Conservation (phyloP, 2,888 invertebrate species). For the Diadromus collaris region DNA sequence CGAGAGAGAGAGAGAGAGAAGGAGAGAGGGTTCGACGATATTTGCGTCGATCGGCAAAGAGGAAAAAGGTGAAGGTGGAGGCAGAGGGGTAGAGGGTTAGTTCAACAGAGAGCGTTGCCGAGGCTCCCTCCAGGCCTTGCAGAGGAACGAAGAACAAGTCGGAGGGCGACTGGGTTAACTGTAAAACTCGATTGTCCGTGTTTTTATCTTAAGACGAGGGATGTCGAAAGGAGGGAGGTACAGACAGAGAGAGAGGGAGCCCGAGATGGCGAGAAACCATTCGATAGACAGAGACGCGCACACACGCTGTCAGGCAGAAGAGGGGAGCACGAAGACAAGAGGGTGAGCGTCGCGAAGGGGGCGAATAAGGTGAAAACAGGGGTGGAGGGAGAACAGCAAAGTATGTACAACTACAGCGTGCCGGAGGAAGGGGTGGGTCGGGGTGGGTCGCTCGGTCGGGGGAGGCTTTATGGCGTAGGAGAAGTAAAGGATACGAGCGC, state of each 20-base stretch:
- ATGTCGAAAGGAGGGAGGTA: constrained; percentile 62
- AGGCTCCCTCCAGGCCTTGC: constrained; percentile 32
- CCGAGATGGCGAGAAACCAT: constrained; percentile 18
- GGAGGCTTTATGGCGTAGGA: constrained; percentile 47
- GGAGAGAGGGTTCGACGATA: constrained; percentile 55
- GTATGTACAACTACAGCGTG: constrained; percentile 45
- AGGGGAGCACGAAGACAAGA: constrained; percentile 31
- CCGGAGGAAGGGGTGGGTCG: constrained; percentile 12
- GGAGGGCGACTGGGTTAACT: constrained; percentile 76
- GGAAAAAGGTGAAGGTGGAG: constrained; percentile 53
- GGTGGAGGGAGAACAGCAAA: constrained; percentile 62
- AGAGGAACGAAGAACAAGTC: constrained; percentile 61
- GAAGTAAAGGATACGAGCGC: constrained; percentile 59
- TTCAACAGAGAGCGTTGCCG: too few relatives aligned
- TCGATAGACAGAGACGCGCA: constrained; percentile 18
- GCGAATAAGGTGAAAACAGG: constrained; percentile 53
- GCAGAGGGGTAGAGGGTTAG: constrained; percentile 7
- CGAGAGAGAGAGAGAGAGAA: neutral
- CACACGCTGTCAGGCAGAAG: neutral
- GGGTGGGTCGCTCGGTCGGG: too few relatives aligned
- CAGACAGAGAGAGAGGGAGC: constrained; percentile 9
- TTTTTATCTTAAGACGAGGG: constrained; percentile 79
- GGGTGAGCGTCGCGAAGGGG: constrained; percentile 18
- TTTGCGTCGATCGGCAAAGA: constrained; percentile 56
- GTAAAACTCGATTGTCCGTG: constrained; percentile 78